Evolutionary conservation across 2,113 vertebrate species (phyloP).

Genomic region (Periophthalmodon schlosseri): DNA sequence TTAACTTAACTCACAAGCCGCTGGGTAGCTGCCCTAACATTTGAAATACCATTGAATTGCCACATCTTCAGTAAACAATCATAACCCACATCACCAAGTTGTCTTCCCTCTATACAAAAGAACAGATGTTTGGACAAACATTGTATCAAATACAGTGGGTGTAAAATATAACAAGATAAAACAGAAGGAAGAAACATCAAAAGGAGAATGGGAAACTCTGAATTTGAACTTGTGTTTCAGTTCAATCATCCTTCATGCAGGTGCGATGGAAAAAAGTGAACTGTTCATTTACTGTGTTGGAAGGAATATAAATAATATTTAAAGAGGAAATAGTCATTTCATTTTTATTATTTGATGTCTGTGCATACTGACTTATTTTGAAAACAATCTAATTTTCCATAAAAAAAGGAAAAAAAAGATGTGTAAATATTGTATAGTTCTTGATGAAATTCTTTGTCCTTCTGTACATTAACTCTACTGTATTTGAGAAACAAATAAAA

Average conservation of each 20-base stretch:
- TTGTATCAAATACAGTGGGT: conserved; percentile 67
- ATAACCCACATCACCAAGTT: conserved; percentile 73
- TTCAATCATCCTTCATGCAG: conserved; percentile 78
- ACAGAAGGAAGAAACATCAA: conserved; percentile 32
- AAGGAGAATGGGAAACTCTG: conserved; percentile 58
- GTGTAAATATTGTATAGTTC: conserved; percentile 86
- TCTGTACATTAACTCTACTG: conserved; percentile 85
- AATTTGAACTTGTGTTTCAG: conserved; percentile 77
- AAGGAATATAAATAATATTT: conserved; percentile 81
- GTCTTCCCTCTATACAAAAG: conserved; percentile 74
- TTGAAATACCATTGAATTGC: conserved; percentile 72
- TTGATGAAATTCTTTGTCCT: conserved; percentile 81
- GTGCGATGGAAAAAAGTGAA: conserved; percentile 74
- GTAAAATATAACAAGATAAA: conserved; percentile 59
- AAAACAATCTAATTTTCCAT: conserved; percentile 83
- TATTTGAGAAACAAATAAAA: conserved; percentile 87
- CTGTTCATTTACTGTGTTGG: conserved; percentile 70
- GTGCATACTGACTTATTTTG: conserved; percentile 84
- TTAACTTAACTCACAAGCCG: conserved; percentile 77
- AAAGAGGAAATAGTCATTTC: conserved; percentile 80
- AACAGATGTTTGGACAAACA: conserved; percentile 50
- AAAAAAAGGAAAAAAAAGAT: conserved; percentile 68
- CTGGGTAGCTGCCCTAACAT: conserved; percentile 72
- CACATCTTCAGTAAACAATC: conserved; percentile 71
- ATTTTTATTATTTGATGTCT: conserved; percentile 82